phyloP scores from a whole-genome alignment of 2,888 invertebrate species.

The Exocentrus adspersus region DNA sequence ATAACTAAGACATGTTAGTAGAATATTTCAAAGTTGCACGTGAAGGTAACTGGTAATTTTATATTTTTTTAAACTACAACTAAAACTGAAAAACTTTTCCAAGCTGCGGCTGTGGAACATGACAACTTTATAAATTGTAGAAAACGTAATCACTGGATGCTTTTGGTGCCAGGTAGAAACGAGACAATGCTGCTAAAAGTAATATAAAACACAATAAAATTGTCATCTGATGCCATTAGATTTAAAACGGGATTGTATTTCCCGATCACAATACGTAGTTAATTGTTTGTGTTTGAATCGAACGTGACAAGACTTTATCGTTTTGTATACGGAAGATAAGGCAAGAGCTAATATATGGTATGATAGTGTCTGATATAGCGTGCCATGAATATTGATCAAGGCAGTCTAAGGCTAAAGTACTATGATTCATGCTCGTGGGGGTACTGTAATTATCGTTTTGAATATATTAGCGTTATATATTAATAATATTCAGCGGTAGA shows the following conservation, averaged over 20 bases:
- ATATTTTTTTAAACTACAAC: no score
- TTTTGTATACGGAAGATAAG: conserved; percentile 19
- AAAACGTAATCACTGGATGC: no score
- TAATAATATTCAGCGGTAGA: not conserved
- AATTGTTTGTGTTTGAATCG: conserved; percentile 18
- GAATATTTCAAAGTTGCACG: no score
- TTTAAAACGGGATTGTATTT: not conserved
- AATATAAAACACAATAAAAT: no score
- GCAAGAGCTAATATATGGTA: conserved; percentile 9
- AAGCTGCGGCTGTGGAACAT: not conserved
- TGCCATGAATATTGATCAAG: conserved; percentile 33
- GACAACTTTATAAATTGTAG: no score
- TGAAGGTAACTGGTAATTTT: no score
- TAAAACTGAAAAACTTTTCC: no score
- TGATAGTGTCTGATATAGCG: conserved; percentile 29
- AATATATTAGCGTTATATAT: conserved; percentile 5
- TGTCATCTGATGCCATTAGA: not conserved
- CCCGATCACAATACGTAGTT: not conserved
- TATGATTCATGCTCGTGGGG: conserved; percentile 31
- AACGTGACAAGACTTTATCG: conserved; percentile 22
- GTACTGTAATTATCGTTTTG: conserved; percentile 11
- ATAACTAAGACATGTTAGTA: no score
- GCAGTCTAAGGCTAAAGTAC: conserved; percentile 16
- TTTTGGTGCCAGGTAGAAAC: not conserved
- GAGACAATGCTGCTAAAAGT: no score